These are phyloP conservation scores for Megaleporinus macrocephalus DNA, from an alignment of 2,113 vertebrate genomes.

Conservation along the genomic window DNA sequence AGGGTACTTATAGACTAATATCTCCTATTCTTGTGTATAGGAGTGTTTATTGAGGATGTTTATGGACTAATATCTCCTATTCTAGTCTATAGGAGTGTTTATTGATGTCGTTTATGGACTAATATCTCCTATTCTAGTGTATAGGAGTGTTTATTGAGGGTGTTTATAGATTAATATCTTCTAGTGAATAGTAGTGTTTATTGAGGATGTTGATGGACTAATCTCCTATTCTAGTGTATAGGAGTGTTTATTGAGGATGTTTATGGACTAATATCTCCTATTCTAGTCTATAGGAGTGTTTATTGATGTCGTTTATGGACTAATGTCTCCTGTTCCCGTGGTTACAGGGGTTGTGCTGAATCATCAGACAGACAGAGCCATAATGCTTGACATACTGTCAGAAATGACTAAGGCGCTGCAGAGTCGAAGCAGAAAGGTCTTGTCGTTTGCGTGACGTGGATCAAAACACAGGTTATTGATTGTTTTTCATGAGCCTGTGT, in stretches of 20 bases:
- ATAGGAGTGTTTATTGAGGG: not conserved
- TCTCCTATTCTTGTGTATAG: no score
- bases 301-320: not conserved
- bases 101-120: not conserved
- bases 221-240: not conserved
- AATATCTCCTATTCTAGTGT: not conserved
- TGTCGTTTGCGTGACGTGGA: not conserved
- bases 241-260: not conserved
- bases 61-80: not conserved
- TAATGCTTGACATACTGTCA: not conserved
- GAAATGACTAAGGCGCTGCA: not conserved
- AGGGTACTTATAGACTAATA: no score
- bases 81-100: not conserved
- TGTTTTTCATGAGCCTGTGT: not conserved
- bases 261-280: not conserved
- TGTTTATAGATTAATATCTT: not conserved
- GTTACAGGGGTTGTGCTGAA: no score
- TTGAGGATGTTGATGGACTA: not conserved
- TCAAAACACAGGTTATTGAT: constrained; percentile 1
- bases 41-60: not conserved
- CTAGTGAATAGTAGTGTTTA: not conserved
- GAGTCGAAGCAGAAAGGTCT: not conserved
- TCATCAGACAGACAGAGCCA: not conserved
- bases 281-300: not conserved
- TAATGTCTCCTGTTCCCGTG: not conserved